Evolutionary conservation across 2,888 invertebrate genomes (phyloP).

Genomic region (Oscheius sp.): DNA sequence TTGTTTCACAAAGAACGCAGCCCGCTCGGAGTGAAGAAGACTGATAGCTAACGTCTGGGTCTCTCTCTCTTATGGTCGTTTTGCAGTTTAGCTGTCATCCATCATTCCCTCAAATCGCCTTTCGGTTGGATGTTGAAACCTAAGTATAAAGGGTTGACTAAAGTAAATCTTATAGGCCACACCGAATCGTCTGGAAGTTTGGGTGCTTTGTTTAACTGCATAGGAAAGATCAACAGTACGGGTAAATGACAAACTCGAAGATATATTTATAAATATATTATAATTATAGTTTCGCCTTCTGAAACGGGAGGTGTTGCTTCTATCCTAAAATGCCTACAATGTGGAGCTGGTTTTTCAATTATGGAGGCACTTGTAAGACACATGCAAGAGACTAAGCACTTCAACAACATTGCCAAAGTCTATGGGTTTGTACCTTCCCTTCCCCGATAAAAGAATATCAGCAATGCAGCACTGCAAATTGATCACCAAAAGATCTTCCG

Average conservation of each 20-base stretch:
- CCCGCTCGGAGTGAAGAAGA: slow-evolving; percentile 26
- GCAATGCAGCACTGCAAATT: background rate
- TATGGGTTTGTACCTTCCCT: background rate
- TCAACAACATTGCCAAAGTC: slow-evolving; percentile 13
- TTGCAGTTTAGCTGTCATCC: slow-evolving; percentile 23
- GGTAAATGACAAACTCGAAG: background rate
- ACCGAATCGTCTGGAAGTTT: background rate
- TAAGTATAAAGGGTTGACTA: too few species aligned
- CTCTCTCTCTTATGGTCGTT: slow-evolving; percentile 20
- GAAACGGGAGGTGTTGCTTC: slow-evolving; percentile 1
- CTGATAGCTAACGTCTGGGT: background rate
- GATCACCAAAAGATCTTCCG: slow-evolving; percentile 1
- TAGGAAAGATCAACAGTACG: slow-evolving; percentile 4
- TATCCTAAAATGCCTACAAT: slow-evolving; percentile 20
- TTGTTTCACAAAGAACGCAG: too few species aligned
- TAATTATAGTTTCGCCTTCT: background rate
- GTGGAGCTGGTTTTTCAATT: background rate
- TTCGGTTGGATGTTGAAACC: too few species aligned
- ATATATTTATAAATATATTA: background rate
- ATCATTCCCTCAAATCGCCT: slow-evolving; percentile 25
- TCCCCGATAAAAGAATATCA: background rate
- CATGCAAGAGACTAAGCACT: slow-evolving; percentile 22
- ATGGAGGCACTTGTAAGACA: slow-evolving; percentile 22
- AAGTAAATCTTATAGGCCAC: too few species aligned
- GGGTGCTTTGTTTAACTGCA: slow-evolving; percentile 11